Evolutionary conservation across 2,113 vertebrate genomes (phyloP).

Genomic region (Ardeotis arabs): DNA sequence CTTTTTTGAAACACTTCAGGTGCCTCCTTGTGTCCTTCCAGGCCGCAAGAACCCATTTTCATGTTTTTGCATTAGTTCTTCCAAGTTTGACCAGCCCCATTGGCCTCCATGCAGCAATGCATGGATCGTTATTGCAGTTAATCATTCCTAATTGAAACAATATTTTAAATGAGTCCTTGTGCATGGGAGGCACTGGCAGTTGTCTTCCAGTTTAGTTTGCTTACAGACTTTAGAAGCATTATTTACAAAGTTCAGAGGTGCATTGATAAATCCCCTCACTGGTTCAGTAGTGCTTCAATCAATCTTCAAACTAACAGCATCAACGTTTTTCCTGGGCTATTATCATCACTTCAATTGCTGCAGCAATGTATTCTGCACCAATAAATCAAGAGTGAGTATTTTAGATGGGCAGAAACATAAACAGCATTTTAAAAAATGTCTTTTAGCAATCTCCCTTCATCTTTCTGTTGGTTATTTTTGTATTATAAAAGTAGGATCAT

Average conservation of each 20-base stretch:
- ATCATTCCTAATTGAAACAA: slow-evolving; percentile 59
- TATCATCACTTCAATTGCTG: slow-evolving; percentile 74
- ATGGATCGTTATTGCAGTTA: neutral
- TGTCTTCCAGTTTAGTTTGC: slow-evolving; percentile 57
- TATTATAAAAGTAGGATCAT: neutral
- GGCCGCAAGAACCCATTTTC: neutral
- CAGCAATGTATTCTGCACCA: slow-evolving; percentile 53
- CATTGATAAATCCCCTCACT: slow-evolving; percentile 70
- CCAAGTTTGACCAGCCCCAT: neutral
- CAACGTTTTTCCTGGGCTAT: slow-evolving; percentile 76
- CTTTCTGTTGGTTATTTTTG: neutral
- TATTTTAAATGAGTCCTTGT: neutral
- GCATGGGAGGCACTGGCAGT: slow-evolving; percentile 7
- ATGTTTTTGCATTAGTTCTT: neutral
- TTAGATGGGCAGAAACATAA: slow-evolving; percentile 63
- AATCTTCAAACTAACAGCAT: slow-evolving; percentile 73
- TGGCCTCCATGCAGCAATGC: neutral
- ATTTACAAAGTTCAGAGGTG: slow-evolving; percentile 69
- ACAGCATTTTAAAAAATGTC: slow-evolving; percentile 44
- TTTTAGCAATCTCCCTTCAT: neutral
- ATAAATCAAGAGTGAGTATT: slow-evolving; percentile 74
- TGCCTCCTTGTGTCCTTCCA: neutral
- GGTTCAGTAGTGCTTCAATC: slow-evolving; percentile 68
- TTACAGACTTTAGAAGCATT: slow-evolving; percentile 66
- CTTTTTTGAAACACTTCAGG: neutral